Base-by-base conservation (phyloP, 1,140 invertebrate species). In the Bradysia coprophila region DNA sequence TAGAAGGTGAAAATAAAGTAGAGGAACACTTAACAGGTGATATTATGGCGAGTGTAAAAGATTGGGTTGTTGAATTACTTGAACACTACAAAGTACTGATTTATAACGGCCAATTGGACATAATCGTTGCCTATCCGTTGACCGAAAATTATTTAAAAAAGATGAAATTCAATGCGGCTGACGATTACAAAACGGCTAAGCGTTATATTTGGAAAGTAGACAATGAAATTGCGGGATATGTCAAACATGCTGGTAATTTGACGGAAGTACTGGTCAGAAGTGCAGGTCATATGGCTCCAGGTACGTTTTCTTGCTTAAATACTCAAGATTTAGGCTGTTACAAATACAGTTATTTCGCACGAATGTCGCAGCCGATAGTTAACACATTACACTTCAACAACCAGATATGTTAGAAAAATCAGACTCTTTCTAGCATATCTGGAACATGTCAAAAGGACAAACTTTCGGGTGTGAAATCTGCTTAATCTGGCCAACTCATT, bases 91-190 rank as follows among this genome's bases (percentile, higher is more conserved):
- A 70, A 55, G 70, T 81, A 4, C 62, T 82, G 4, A 68, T 82
- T 39, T 91, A 88, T 54, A 87, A 76, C 52, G 86, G 86, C 1
- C 83, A 89, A 52, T 53, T 90, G 28, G 86, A 91, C 54, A 78
- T 91, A 15, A 86, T 89, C 50, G 76, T 87, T 2, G 76, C 83
- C 2, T 85, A 85, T 57, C 76, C 82, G 0, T 51, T 81, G 22
- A 86, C 83, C 0, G 69, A 77, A 37, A 78, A 77, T 48, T 87
- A 79, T 53, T 55, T 90, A 6, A 62, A 62, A 23, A 61, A 72
- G 9, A 54, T 90, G 0, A 64, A 79, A 31, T 90, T 86, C 68
- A 58, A 64, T 20, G 73, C 71, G 2, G 59, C 72, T 1, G 63
- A 72, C 2, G 63, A 70, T 5, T 89, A 84, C 53, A 71, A 69